phyloP scores from a whole-genome alignment of 2,888 invertebrate species.

The Chrysomela aeneicollis region DNA sequence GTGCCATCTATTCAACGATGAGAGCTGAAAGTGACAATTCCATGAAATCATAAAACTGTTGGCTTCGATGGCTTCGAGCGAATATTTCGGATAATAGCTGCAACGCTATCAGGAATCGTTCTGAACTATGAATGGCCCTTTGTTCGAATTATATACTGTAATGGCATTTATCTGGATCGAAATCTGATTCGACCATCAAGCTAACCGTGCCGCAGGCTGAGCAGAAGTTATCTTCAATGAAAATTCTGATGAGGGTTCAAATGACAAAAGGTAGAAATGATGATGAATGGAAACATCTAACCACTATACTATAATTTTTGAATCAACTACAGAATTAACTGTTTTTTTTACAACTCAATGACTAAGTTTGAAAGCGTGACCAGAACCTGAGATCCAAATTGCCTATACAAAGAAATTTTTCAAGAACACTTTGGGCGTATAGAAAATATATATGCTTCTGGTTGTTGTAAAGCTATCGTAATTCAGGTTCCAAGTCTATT shows the following conservation, averaged over 20 bases:
- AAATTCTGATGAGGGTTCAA: no score
- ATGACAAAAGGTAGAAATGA: no score
- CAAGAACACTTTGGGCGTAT: no score
- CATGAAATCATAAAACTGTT: background rate
- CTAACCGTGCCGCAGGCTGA: background rate
- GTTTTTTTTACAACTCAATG: no score
- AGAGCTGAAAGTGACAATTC: background rate
- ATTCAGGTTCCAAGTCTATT: no score
- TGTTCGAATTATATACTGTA: constrained; percentile 30
- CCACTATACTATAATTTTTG: no score
- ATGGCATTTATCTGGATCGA: background rate
- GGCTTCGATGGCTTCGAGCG: background rate
- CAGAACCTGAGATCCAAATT: no score
- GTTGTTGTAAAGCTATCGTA: no score
- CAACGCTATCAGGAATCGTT: constrained; percentile 30
- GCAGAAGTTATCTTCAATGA: background rate
- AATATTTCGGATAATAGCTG: background rate
- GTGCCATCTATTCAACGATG: background rate
- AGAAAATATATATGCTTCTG: no score
- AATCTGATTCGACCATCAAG: background rate
- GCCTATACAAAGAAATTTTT: no score
- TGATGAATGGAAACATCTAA: constrained; percentile 18
- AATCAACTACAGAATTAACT: no score
- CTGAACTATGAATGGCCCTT: constrained; percentile 31
- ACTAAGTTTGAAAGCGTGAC: no score